Evolutionary conservation across 1,140 invertebrate genomes (phyloP).

Genomic region (Steinernema khuongi): DNA sequence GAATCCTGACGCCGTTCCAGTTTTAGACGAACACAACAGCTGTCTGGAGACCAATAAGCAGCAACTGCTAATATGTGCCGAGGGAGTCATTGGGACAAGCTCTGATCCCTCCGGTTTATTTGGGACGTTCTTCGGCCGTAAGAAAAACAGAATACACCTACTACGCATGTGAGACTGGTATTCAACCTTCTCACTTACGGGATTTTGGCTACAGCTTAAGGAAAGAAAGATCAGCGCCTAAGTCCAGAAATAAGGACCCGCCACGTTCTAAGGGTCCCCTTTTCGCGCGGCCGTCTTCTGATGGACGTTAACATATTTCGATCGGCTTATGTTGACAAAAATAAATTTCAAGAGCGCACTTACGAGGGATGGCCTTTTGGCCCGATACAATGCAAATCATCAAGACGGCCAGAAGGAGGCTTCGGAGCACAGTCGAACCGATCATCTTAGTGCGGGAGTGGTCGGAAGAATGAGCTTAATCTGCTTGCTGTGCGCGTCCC

Average conservation of each 20-base stretch:
- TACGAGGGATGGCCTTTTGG: background rate
- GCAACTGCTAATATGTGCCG: background rate
- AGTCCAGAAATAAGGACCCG: too few species aligned
- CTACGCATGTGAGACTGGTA: too few species aligned
- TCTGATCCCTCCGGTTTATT: background rate
- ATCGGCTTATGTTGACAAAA: background rate
- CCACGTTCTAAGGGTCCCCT: too few species aligned
- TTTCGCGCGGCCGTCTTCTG: too few species aligned
- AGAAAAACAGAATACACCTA: too few species aligned
- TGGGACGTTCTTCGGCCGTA: too few species aligned
- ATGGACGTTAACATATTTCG: background rate
- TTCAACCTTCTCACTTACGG: too few species aligned
- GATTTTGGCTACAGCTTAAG: too few species aligned
- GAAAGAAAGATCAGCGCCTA: too few species aligned
- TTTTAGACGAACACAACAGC: background rate
- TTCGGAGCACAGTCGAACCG: constrained; percentile 6
- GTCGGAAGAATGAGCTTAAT: constrained; percentile 16
- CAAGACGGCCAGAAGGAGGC: constrained; percentile 6
- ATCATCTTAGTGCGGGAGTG: constrained; percentile 15
- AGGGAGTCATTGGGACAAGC: background rate
- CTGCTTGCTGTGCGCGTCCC: background rate
- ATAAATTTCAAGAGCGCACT: background rate
- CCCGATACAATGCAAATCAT: background rate
- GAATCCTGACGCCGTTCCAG: too few species aligned
- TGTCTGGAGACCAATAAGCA: background rate